Conservation (phyloP, 1,140 invertebrate genomes). For the Hirudo medicinalis region DNA sequence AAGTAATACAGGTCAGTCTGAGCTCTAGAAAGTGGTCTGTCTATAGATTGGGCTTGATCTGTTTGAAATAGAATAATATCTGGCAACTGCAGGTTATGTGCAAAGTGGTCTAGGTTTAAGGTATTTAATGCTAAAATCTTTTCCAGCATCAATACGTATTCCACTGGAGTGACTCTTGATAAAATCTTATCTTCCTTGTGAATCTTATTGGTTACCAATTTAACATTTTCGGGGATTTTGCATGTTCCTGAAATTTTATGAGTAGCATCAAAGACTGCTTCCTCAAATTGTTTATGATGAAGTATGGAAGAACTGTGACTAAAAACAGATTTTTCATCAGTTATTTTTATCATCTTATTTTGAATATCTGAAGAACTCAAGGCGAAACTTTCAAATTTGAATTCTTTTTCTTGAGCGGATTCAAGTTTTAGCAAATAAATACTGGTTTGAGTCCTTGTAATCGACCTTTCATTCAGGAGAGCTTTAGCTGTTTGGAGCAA, state of each 20-base stretch:
- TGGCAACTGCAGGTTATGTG: not conserved
- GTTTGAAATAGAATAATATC: slow-evolving; percentile 3
- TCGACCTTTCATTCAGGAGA: not conserved
- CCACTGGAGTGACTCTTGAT: not conserved
- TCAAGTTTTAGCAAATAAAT: slow-evolving; percentile 5
- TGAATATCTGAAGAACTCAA: not conserved
- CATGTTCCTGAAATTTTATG: not conserved
- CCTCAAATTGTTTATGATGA: not conserved
- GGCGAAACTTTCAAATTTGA: not conserved
- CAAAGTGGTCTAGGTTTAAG: not conserved
- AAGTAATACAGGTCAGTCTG: not conserved
- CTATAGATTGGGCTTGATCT: not conserved
- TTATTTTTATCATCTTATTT: not conserved
- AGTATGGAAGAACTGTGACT: slow-evolving; percentile 3
- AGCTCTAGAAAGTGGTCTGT: not conserved
- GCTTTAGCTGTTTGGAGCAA: not conserved
- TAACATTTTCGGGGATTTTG: not conserved
- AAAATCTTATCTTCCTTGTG: not conserved
- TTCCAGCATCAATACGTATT: slow-evolving; percentile 2
- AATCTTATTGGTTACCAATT: not conserved
- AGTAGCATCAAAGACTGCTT: not conserved
- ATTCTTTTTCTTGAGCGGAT: not conserved
- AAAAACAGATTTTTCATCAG: not conserved
- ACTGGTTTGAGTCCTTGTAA: not conserved
- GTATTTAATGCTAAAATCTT: slow-evolving; percentile 5